A percentile compares a stretch with the other conserved stretches of the same genome.
These are phyloP conservation scores for Passer domesticus DNA, from an alignment of 2,113 vertebrate genomes.

Conservation along the genomic window DNA sequence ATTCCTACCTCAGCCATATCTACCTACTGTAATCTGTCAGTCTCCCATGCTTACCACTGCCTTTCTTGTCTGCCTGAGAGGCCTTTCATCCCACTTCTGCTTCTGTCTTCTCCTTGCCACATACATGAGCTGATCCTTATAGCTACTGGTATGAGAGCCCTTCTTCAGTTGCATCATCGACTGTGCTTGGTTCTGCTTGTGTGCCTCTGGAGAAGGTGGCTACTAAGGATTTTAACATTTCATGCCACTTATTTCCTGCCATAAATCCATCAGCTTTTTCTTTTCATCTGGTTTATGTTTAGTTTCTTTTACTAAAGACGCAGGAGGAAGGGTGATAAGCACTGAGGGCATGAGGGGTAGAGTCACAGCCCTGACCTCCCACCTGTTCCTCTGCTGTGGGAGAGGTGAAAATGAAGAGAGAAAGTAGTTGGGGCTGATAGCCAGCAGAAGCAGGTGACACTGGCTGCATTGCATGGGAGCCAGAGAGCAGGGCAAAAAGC, in stretches of 20 bases:
- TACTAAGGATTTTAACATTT: not conserved
- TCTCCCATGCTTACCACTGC: not conserved
- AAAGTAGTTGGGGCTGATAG: not conserved
- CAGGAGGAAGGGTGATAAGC: not conserved
- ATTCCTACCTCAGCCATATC: not conserved
- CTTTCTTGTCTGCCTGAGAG: not conserved
- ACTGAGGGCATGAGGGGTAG: not conserved
- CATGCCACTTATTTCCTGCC: not conserved
- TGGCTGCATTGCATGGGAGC: not conserved
- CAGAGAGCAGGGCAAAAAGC: not conserved
- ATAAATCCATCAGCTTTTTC: not conserved
- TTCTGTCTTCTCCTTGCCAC: not conserved
- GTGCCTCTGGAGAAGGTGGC: not conserved
- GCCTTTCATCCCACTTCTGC: not conserved
- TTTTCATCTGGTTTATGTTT: not conserved
- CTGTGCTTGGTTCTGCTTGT: not conserved
- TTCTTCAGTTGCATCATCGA: not conserved
- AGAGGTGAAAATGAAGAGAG: conserved; percentile 7
- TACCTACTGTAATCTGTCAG: not conserved
- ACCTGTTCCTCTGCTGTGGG: not conserved
- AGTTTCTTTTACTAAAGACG: not conserved
- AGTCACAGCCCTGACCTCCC: not conserved
- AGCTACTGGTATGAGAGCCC: not conserved
- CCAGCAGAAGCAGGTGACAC: not conserved
- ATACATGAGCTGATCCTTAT: not conserved